Evolutionary conservation across 2,797 vertebrate species (phyloP), one percentile per base, ranked within the genome.

Genomic region (Meda fulgida): DNA sequence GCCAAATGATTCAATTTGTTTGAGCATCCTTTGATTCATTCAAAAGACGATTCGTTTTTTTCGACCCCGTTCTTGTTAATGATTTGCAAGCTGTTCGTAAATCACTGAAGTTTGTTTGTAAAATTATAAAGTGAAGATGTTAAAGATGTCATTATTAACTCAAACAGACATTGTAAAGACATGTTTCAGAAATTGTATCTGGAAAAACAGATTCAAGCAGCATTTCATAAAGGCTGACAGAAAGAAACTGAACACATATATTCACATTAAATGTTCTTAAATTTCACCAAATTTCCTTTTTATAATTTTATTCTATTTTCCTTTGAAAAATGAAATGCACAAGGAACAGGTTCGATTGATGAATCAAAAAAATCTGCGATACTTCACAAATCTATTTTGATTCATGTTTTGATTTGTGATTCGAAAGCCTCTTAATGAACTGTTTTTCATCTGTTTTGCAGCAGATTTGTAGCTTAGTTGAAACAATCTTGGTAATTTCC

Each of bases 1-100:
- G 48, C 70, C 46, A 29, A 78, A 65, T 65, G 76, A 71, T 70
- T 84, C 23, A 69, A 48, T 83, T 76, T 75, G 70, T 71, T 80
- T 81, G 31, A 63, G 36, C 31, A 3, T 19, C 63, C 21, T 67
- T 81, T 80, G 63, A 80, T 80, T 67, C 43, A 29, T 43, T 78
- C 58, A 66, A 65, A 31, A 80, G 40, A 51, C 7, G 11, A 48
- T 80, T 65, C 0, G 36, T 13, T 43, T 65, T 18, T 55, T 19
- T 23, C 6, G 0, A 3, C 3, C 18, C 1, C 13, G 4, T 26
- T 31, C 3, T 40, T 65, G 51, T 51, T 36, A 66, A 48, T 36
- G 40, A 60, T 58, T 82, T 14, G 26, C 55, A 78, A 78, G 38
- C 55, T 66, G 40, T 75, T 76, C 19, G 43, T 76, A 66, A 60